Conservation (phyloP, 92 coral and sea anemone species). For the Isaurus tuberculatus region DNA sequence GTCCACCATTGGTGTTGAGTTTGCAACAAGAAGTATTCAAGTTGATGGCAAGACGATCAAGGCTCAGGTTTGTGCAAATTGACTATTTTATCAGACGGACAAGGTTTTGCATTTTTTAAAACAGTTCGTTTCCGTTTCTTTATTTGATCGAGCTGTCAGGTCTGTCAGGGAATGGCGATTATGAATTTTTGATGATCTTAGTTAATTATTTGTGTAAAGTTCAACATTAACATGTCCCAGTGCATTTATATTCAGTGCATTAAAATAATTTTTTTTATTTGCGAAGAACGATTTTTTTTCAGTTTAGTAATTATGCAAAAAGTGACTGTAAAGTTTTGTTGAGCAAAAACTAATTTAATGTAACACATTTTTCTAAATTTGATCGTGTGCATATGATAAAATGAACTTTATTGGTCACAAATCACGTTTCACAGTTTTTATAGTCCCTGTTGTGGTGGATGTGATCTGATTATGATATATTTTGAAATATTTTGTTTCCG, state of each 20-base stretch:
- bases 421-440: too few relatives aligned
- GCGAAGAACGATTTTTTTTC: too few relatives aligned
- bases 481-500: too few relatives aligned
- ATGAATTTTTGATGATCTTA: background rate
- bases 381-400: too few relatives aligned
- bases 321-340: too few relatives aligned
- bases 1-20: conserved; percentile 98
- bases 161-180: background rate
- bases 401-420: too few relatives aligned
- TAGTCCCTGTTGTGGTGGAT: background rate
- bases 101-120: background rate
- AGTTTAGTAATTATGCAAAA: too few relatives aligned
- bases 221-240: background rate
- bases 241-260: background rate
- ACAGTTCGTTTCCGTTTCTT: background rate
- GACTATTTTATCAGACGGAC: background rate
- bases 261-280: too few relatives aligned
- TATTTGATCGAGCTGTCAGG: too few relatives aligned
- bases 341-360: too few relatives aligned
- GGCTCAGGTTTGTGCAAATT: conserved; percentile 82
- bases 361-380: too few relatives aligned
- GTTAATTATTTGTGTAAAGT: background rate
- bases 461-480: background rate
- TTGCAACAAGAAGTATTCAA: conserved; percentile 92
- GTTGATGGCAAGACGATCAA: conserved; percentile 97